phyloP scores from a whole-genome alignment of 2,888 invertebrate genomes.

The Miltochrista miniata region DNA sequence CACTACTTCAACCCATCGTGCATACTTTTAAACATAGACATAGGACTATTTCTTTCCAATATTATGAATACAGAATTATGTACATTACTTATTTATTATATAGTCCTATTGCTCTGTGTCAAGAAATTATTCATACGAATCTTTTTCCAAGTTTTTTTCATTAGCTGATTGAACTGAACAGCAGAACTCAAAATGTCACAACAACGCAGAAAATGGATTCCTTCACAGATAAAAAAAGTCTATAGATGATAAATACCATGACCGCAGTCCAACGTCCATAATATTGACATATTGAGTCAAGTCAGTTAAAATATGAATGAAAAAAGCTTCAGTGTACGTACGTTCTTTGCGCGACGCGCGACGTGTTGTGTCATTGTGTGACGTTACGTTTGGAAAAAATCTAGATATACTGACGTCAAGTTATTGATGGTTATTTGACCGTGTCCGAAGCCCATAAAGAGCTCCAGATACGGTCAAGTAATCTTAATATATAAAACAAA shows the following conservation, averaged over 20 bases:
- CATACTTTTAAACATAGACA: constrained; percentile 38
- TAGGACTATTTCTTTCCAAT: constrained; percentile 30
- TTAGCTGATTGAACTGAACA: constrained; percentile 39
- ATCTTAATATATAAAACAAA: no score
- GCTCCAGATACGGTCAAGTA: no score
- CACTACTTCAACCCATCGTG: constrained; percentile 79
- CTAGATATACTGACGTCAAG: no score
- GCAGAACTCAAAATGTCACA: constrained; percentile 78
- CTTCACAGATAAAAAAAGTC: constrained; percentile 33
- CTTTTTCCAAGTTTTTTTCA: constrained; percentile 32
- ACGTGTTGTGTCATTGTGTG: no score
- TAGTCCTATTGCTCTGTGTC: constrained; percentile 13
- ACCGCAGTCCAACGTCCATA: no score
- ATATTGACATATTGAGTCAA: no score
- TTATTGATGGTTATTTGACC: no score
- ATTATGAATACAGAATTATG: constrained; percentile 34
- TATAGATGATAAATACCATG: not conserved
- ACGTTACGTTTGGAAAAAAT: no score
- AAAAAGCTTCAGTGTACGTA: no score
- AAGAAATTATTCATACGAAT: constrained; percentile 45
- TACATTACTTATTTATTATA: constrained; percentile 54
- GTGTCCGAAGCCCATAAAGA: no score
- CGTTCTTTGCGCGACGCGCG: no score
- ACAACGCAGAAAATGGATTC: constrained; percentile 83
- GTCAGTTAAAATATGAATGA: no score